A percentile compares a stretch with the other conserved stretches of the same genome.
phyloP scores from a whole-genome alignment of 2,113 vertebrate genomes.

The Cheilinus undulatus region DNA sequence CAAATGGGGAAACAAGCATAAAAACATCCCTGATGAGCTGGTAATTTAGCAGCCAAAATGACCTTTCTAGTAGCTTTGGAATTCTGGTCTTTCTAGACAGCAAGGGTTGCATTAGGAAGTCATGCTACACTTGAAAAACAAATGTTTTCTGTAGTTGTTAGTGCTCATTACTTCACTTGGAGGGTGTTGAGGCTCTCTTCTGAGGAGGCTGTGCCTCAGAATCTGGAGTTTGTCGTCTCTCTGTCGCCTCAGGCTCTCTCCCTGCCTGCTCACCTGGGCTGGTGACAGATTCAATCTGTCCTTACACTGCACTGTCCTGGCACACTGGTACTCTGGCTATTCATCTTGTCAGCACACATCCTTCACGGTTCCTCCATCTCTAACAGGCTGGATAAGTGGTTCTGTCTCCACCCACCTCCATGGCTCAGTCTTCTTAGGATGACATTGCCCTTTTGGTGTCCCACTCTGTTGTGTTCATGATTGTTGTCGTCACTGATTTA shows the following conservation, averaged over 20 bases:
- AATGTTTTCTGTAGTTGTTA: background rate
- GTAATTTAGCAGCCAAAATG: too few species aligned
- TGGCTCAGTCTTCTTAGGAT: background rate
- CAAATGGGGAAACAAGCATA: too few species aligned
- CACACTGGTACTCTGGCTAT: slow-evolving; percentile 16
- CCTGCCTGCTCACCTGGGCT: slow-evolving; percentile 12
- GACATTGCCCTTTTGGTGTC: background rate
- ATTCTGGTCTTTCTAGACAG: too few species aligned
- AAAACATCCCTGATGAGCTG: too few species aligned
- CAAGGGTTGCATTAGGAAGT: background rate
- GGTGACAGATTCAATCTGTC: slow-evolving; percentile 46
- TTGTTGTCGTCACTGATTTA: background rate
- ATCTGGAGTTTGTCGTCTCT: too few species aligned
- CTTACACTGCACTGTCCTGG: background rate
- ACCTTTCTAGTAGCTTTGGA: too few species aligned
- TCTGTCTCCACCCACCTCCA: background rate
- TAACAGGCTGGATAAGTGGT: slow-evolving; percentile 1
- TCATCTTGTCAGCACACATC: slow-evolving; percentile 50
- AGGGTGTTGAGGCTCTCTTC: too few species aligned
- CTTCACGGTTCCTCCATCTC: slow-evolving; percentile 21
- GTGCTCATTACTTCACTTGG: too few species aligned
- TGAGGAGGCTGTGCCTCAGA: too few species aligned
- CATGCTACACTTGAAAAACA: background rate
- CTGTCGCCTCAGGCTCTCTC: slow-evolving; percentile 15
- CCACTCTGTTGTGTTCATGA: background rate